Conservation (phyloP, 2,888 invertebrate species). For the Neuroscelio doddi region DNA sequence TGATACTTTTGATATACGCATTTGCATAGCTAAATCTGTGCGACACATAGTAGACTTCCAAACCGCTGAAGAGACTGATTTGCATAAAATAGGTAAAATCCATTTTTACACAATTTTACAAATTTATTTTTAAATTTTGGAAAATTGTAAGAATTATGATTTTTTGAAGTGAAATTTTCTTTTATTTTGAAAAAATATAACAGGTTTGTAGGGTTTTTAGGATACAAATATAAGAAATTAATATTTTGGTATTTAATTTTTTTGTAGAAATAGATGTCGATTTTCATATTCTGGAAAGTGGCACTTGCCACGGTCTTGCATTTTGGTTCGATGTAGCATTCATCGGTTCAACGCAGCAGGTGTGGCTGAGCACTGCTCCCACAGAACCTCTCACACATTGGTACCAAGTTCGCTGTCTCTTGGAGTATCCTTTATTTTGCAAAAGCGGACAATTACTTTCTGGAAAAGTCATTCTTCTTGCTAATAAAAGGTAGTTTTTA, state of each 20-base stretch:
- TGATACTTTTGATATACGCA: slow-evolving; percentile 97
- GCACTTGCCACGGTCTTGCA: slow-evolving; percentile 96
- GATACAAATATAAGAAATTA: too few relatives aligned
- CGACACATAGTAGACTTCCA: slow-evolving; percentile 95
- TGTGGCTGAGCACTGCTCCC: slow-evolving; percentile 98
- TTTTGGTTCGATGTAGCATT: slow-evolving; percentile 99
- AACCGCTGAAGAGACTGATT: slow-evolving; percentile 91
- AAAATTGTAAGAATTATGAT: too few relatives aligned
- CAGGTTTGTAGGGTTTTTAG: too few relatives aligned
- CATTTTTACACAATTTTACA: too few relatives aligned
- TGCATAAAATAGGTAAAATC: slow-evolving; percentile 86
- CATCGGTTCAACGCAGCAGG: slow-evolving; percentile 89
- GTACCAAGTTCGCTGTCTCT: slow-evolving; percentile 98
- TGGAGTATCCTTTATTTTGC: slow-evolving; percentile 94
- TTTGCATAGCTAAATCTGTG: slow-evolving; percentile 95
- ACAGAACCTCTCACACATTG: slow-evolving; percentile 99
- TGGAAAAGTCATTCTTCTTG: slow-evolving; percentile 89
- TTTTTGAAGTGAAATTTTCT: too few relatives aligned
- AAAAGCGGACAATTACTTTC: slow-evolving; percentile 94
- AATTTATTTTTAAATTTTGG: too few relatives aligned
- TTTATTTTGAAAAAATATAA: too few relatives aligned
- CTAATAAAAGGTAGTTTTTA: slow-evolving; percentile 86
- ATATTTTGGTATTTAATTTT: too few relatives aligned
- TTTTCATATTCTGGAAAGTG: slow-evolving; percentile 93
- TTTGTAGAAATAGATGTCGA: slow-evolving; percentile 89